Evolutionary conservation across 2,888 invertebrate genomes (phyloP).

Genomic region (Pemphredon lugubris): DNA sequence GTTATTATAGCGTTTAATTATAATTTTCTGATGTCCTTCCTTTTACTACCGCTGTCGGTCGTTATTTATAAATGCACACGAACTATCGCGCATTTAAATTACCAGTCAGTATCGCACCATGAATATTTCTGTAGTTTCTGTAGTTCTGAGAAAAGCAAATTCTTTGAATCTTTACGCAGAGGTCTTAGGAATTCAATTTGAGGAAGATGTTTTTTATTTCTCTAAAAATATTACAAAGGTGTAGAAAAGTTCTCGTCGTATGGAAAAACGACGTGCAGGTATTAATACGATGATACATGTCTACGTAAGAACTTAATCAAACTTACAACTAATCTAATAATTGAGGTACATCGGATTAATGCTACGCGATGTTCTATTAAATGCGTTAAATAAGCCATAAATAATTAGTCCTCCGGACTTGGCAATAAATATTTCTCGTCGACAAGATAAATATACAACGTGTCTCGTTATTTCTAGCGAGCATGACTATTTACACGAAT

Average conservation of each 20-base stretch:
- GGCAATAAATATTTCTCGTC: slow-evolving; percentile 25
- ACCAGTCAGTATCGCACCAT: too few relatives aligned
- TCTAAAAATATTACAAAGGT: slow-evolving; percentile 54
- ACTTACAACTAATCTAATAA: slow-evolving; percentile 13
- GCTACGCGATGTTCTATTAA: background rate
- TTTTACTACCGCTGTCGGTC: too few relatives aligned
- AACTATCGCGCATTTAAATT: too few relatives aligned
- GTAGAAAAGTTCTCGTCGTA: slow-evolving; percentile 48
- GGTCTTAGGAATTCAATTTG: too few relatives aligned
- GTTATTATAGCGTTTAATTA: too few relatives aligned
- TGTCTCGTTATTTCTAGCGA: slow-evolving; percentile 23
- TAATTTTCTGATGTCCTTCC: too few relatives aligned
- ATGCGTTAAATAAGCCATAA: background rate
- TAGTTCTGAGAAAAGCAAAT: too few relatives aligned
- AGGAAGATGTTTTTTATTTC: slow-evolving; percentile 43
- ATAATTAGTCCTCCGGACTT: background rate
- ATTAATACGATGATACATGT: slow-evolving; percentile 1
- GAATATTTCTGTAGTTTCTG: too few relatives aligned
- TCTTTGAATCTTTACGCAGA: too few relatives aligned
- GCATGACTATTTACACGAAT: slow-evolving; percentile 48
- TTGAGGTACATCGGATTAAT: slow-evolving; percentile 11
- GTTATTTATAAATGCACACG: too few relatives aligned
- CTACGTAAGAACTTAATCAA: background rate
- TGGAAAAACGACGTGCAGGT: slow-evolving; percentile 41
- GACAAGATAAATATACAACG: slow-evolving; percentile 44